phyloP scores from a whole-genome alignment of 35 echinoderm and acorn worm species.

The Ptychodera flava region DNA sequence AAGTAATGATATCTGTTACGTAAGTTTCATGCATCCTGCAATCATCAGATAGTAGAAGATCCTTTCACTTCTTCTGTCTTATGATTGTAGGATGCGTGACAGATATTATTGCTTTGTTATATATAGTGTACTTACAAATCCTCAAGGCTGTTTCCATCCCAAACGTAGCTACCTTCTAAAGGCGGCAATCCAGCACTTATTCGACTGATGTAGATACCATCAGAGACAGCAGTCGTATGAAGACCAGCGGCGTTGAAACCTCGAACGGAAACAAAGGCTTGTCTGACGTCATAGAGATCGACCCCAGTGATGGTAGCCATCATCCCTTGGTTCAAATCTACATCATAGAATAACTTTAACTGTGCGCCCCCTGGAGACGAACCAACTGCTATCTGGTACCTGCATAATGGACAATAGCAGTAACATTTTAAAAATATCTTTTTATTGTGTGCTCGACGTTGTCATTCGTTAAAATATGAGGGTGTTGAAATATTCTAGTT shows the following conservation, averaged over 20 bases:
- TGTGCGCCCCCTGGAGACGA: conserved; percentile 6
- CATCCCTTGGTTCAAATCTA: conserved; percentile 2
- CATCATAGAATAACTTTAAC: conserved; percentile 9
- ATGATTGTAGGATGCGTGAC: too few species aligned
- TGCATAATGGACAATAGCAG: neutral
- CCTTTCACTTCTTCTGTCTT: too few species aligned
- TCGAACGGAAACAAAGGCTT: conserved; percentile 19
- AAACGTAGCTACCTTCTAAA: neutral
- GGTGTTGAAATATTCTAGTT: too few species aligned
- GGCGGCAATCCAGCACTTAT: conserved; percentile 16
- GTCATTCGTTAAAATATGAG: too few species aligned
- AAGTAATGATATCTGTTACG: too few species aligned
- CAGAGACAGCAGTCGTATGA: conserved; percentile 9
- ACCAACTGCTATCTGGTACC: conserved; percentile 30
- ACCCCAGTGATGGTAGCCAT: neutral
- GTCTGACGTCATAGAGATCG: conserved; percentile 14
- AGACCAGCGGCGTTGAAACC: conserved; percentile 31
- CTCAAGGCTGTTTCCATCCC: too few species aligned
- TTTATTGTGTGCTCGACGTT: too few species aligned
- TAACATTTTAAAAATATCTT: too few species aligned
- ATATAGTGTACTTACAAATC: too few species aligned
- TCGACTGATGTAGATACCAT: conserved; percentile 30
- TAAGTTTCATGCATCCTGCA: too few species aligned
- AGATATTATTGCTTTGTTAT: too few species aligned
- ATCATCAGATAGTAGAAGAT: too few species aligned